phyloP scores from a whole-genome alignment of 1,140 invertebrate species.

The Pseudomyrmex dendroicus region DNA sequence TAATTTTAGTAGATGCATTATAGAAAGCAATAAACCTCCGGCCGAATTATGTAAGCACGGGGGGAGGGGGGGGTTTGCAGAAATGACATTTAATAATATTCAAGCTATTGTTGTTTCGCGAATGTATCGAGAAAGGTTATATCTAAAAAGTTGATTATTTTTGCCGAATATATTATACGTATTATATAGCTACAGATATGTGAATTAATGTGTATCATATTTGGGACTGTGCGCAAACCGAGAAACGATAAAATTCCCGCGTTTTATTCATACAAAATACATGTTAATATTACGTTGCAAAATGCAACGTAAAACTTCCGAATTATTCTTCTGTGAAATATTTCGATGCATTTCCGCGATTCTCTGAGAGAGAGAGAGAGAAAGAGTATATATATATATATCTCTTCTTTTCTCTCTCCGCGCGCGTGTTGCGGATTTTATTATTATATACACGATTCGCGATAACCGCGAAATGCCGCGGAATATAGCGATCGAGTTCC shows the following conservation, averaged over 20 bases:
- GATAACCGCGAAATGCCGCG: slow-evolving; percentile 29
- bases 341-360: slow-evolving; percentile 47
- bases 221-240: too few relatives aligned
- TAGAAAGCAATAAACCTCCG: slow-evolving; percentile 28
- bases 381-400: neutral
- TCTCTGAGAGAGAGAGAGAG: neutral
- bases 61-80: neutral
- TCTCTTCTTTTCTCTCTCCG: neutral
- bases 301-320: neutral
- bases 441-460: slow-evolving; percentile 26
- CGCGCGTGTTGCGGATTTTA: slow-evolving; percentile 16
- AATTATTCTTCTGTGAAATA: slow-evolving; percentile 37
- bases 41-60: slow-evolving; percentile 4
- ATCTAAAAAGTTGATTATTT: too few relatives aligned
- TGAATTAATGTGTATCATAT: too few relatives aligned
- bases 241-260: too few relatives aligned
- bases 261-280: neutral
- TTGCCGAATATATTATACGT: too few relatives aligned
- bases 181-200: too few relatives aligned
- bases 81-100: neutral
- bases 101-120: neutral
- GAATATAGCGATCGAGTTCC: slow-evolving; percentile 19
- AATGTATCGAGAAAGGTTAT: too few relatives aligned
- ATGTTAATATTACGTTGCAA: neutral
- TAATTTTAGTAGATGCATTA: slow-evolving; percentile 43